Base-by-base conservation (phyloP, 1,140 invertebrate species). In the Zaprionus kolodkinae region DNA sequence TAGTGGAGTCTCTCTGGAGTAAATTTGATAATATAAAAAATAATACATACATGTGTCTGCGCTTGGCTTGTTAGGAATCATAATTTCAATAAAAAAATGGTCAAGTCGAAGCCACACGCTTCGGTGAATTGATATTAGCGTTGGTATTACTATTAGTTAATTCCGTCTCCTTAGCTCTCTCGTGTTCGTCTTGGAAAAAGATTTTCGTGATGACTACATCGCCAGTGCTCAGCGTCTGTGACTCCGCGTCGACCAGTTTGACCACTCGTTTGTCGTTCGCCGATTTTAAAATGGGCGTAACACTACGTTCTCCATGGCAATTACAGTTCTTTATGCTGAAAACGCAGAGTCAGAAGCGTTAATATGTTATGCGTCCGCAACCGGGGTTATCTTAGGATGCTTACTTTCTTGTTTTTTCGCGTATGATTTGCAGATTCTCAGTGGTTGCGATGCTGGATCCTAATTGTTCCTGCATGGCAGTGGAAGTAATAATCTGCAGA, bases 201-300 rank as follows among this genome's bases (percentile, higher is more conserved):
- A 98, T 97, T 93, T 96, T 97, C 54, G 97, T 98, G 76, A 98
- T 97, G 27, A 98, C 97, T 91, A 98, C 97, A 92, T 98, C 97
- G 59, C 97, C 97, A n/a, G 97, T 98, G 84, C 97, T 97, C 13
- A 97, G 93, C 2, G 97, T 98, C 92, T 98, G 97, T 64, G 95
- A 96, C 27, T 94, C 95, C 27, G 95, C 93, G 74, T 92, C 89
- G 35, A 82, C 79, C 60, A 91, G 67, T 68, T 92, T 92, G 21
- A 92, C 78, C 52, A 90, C 9, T 7, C 75, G 71, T 59, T 81
- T 90, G 55, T 90, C 87, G 43, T 72, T 71, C 33, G 67, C 59
- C 17, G 81, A 62, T 30, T 61, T 72, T 17, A 86, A 35, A 43
- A 89, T 91, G 11, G 87, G 91, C 35, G 91, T 90, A 13, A 81